Base-by-base conservation (phyloP, 2,888 invertebrate genomes). In the Anthophora plumipes region DNA sequence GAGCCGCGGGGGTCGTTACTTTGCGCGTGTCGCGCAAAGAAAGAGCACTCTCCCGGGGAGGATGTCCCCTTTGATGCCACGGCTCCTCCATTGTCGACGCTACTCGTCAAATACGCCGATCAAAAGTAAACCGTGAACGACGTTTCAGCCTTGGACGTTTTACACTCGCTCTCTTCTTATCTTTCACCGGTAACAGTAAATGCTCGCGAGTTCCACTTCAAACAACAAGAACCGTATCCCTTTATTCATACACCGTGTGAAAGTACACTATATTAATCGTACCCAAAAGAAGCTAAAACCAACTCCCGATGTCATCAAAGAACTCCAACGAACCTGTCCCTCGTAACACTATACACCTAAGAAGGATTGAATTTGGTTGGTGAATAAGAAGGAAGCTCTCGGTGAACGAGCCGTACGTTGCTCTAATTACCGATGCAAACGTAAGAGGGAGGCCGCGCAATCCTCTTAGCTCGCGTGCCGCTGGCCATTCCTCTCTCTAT, bases 41-140 rank as follows among this genome's bases (percentile, higher is more conserved):
- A 61, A 48, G 55, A 46, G 54, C 20, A 60, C 69, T 46, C 82
- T 77, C 82, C 39, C 55, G 70, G 66, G 43, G 55, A 57, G 22
- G 69, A 52, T 50, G 71, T 66, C 64, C 73, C 63, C 75, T 75
- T 76, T 82, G 75, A 77, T 57, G 85, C 78, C 76, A 43, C 55
- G 75, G 37, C 77, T 79, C 77, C 11, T 83, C 68, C 79, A 82
- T 88, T 86, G 77, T 63, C 77, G 74, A 71, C 61, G 71, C 37
- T 22, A 55, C 70, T 68, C 63, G 57, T 70, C 78, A 75, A 60
- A 20, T 48, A 55, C 48, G 57, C 20, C 76, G 82, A 86, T 87
- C 84, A 75, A 87, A 86, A 87, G 86, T 87, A 86, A 88, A 86
- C 63, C 76, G 57, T 70, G 39, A 55, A 57, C 66, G 52, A 9